Conservation (phyloP, 2,888 invertebrate species). For the Eueremaeus valkanovi region DNA sequence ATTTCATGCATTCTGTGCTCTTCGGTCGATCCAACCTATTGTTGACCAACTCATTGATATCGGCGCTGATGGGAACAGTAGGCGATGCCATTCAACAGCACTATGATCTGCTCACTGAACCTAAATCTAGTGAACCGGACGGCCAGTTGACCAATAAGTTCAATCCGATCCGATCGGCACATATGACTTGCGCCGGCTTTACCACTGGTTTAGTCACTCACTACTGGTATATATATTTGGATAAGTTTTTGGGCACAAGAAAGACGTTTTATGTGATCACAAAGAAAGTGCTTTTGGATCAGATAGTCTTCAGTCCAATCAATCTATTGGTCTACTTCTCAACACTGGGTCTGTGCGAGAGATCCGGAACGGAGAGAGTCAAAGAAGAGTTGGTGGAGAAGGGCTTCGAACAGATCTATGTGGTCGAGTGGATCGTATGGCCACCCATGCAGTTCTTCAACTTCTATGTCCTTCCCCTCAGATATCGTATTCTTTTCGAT, state of each 20-base stretch:
- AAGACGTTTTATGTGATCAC: constrained; percentile 62
- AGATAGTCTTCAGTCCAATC: constrained; percentile 75
- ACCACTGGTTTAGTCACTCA: constrained; percentile 76
- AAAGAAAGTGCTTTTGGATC: constrained; percentile 77
- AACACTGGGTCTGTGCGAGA: constrained; percentile 69
- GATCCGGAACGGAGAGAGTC: constrained; percentile 60
- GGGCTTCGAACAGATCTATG: constrained; percentile 67
- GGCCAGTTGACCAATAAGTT: constrained; percentile 51
- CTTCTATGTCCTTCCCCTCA: constrained; percentile 77
- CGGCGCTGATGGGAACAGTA: constrained; percentile 66
- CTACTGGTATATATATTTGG: constrained; percentile 77
- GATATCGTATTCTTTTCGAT: constrained; percentile 79
- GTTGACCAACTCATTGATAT: constrained; percentile 73
- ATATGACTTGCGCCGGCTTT: constrained; percentile 73
- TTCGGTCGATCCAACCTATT: constrained; percentile 62
- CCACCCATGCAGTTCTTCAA: constrained; percentile 89
- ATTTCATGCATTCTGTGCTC: constrained; percentile 43
- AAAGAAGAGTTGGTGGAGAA: constrained; percentile 67
- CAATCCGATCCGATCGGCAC: constrained; percentile 61
- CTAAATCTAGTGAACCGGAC: constrained; percentile 45
- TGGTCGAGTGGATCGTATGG: constrained; percentile 88
- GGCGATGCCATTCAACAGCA: constrained; percentile 78
- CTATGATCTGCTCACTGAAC: constrained; percentile 59
- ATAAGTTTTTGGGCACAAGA: constrained; percentile 64
- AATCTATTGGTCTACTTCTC: constrained; percentile 70